These are phyloP conservation scores for Luffia ferchaultella DNA, from an alignment of 2,888 invertebrate genomes.

Conservation along the genomic window DNA sequence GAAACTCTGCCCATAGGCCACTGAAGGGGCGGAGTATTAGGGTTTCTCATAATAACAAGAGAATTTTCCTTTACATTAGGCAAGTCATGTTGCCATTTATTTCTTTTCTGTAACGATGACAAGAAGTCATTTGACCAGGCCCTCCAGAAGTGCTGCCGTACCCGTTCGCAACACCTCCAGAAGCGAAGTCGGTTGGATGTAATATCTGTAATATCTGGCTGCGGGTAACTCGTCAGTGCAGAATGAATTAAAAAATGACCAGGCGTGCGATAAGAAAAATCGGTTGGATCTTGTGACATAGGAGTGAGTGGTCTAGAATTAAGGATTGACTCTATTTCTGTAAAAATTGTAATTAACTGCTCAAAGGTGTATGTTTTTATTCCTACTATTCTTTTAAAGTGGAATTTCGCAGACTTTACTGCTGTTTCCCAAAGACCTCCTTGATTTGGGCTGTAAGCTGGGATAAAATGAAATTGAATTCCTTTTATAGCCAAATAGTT, in stretches of 20 bases:
- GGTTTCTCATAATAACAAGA: background rate
- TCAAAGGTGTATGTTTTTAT: background rate
- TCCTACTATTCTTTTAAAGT: background rate
- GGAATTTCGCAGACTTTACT: background rate
- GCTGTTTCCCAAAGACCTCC: background rate
- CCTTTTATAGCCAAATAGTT: no score
- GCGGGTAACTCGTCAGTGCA: no score
- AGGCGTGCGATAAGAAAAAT: background rate
- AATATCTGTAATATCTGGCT: no score
- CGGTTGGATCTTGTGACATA: background rate
- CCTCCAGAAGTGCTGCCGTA: background rate
- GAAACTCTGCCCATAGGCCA: background rate
- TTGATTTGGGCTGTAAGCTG: background rate
- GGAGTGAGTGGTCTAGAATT: background rate
- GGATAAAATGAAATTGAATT: background rate
- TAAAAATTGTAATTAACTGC: background rate
- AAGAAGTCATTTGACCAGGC: background rate
- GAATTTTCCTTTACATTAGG: background rate
- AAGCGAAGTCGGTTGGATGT: no score
- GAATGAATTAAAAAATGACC: background rate
- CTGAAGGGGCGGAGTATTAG: background rate
- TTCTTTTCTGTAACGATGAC: background rate
- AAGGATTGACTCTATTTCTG: background rate
- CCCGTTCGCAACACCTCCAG: no score
- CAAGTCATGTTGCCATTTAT: background rate